Base-by-base conservation (phyloP, 2,797 vertebrate species). In the Peromyscus aztecus region DNA sequence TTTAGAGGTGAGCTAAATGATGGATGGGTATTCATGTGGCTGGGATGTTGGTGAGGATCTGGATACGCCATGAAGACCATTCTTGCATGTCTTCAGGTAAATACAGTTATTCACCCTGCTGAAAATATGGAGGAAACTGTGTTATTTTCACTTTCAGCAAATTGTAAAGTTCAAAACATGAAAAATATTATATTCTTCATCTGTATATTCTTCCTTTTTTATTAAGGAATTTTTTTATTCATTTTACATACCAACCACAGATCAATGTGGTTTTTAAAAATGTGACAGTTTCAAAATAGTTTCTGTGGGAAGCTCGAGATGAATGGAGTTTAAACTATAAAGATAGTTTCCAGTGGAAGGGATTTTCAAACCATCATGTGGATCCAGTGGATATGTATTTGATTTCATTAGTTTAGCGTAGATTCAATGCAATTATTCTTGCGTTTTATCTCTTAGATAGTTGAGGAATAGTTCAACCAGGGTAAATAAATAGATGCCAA, bases 261-360 rank as follows among this genome's bases (percentile, higher is more conserved):
- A 19, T 19, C 16, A 57, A 57, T 57, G 55, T 19, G 17, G 17
- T 57, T 57, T 55, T 55, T 55, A 0, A 16, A 55, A 55, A 55
- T 55, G 57, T 59, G 19, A 59, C 1, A 59, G 55, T 65, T 94
- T 97, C 63, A 65, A 90, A 93, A 82, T 82, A 85, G 34, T 91
- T 49, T 43, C 12, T 31, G 34, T 0, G 31, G 94, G 87, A 87
- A 83, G 14, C 29, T 49, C 87, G 10, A 9, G 84, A 91, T 49
- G 55, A 92, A n/a, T 71, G 11, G 67, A 80, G 21, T 67, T 83
- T 55, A 65, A 94, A 84, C 17, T 93, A 16, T 82, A 89, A 57
- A 94, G 73, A 49, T 1, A 77, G 67, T 23, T 78, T 94, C 34
- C 5, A 12, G 24, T n/a, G 55, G 87, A 73, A 91, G 46, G 61